phyloP scores from a whole-genome alignment of 2,113 vertebrate species.

The Porphyrio hochstetteri region DNA sequence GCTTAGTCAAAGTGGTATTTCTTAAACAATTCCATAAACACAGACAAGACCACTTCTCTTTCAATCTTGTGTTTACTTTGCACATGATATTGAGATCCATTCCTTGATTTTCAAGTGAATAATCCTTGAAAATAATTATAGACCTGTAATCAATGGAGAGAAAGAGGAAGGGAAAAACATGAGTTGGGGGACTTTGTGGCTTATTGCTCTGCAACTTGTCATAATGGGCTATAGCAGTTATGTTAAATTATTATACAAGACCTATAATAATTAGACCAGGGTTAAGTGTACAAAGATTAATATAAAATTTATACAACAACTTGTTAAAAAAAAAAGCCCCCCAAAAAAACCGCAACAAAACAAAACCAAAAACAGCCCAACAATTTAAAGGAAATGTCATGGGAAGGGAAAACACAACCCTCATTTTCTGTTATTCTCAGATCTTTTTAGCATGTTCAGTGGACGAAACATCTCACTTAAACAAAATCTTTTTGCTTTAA shows the following conservation, averaged over 20 bases:
- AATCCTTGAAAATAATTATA: conserved; percentile 7
- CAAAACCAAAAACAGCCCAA: no score
- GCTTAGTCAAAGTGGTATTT: conserved; percentile 32
- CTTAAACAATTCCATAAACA: conserved; percentile 53
- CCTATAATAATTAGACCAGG: background rate
- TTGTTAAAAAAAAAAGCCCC: background rate
- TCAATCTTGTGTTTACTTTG: conserved; percentile 5
- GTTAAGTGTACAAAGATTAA: conserved; percentile 1
- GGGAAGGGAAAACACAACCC: background rate
- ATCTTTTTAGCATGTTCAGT: background rate
- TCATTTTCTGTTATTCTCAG: background rate
- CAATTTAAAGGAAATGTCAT: background rate
- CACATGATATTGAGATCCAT: background rate
- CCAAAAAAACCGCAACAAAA: background rate
- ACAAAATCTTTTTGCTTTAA: background rate
- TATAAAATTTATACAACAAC: background rate
- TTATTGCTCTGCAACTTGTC: conserved; percentile 5
- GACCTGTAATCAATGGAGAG: background rate
- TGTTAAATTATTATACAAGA: background rate
- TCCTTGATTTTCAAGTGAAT: conserved; percentile 20
- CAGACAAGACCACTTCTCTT: background rate
- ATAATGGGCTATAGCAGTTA: background rate
- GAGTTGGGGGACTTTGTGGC: background rate
- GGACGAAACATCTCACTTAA: background rate
- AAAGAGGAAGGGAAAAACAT: background rate